Base-by-base conservation (phyloP, 2,888 invertebrate species). In the Sesia bembeciformis region DNA sequence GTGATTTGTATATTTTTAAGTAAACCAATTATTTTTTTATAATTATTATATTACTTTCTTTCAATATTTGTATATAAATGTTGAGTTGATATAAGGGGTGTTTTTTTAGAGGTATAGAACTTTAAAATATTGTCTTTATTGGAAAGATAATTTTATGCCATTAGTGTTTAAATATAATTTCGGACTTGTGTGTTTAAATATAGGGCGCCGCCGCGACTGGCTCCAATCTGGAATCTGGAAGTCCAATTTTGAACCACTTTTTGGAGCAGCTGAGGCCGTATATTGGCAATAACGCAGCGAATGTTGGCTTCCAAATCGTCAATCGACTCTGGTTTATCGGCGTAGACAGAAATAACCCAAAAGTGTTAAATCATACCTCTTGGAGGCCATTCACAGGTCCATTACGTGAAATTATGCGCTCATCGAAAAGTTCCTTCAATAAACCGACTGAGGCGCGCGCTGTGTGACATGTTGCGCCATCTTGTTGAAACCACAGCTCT, bases 391-490 rank as follows among this genome's bases (percentile, higher is more conserved):
- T 23, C 23, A 23, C 23, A 23, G 23, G 23, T 23, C 23, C 23
- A 23, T 23, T 23, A 57, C 58, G 60, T 52, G 60, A 62, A 57
- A 62, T 52, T 54, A 59, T 5, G 39, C 54, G 58, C 23, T 57
- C 52, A 58, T 52, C 55, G 60, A 65, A 67, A 49, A 53, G 54
- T n/a, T 62, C 60, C 40, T 59, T 56, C 59, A 70, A 56, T 59
- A 66, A 61, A 57, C 61, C 58, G 5, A 68, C 66, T 61, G 62
- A 66, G 49, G 40, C 66, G 49, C 59, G 58, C 49, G 65, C 64
- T 65, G 67, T 69, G 60, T 69, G 64, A 42, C 61, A 63, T 58
- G 64, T 69, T 39, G 68, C 68, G 43, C 62, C 63, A 57, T 69
- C 66, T 23, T 66, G 68, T 61, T 65, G 60, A 46, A 61, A 65